Percentiles rank a stretch among this genome's conserved stretches.
phyloP scores from a whole-genome alignment of 2,888 invertebrate species.

The Trachelus iudaicus region DNA sequence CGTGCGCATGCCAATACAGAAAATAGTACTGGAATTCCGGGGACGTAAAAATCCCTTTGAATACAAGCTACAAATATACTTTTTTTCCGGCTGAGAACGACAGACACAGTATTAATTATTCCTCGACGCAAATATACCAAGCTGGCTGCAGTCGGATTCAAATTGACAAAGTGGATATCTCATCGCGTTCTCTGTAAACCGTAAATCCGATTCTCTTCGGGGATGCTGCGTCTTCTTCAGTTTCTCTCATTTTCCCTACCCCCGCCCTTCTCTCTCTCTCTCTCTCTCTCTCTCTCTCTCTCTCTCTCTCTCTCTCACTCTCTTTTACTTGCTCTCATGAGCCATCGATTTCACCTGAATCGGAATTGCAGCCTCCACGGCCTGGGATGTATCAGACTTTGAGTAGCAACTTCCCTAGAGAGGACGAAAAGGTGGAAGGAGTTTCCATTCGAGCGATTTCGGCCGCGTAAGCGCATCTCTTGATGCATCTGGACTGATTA shows the following conservation, averaged over 20 bases:
- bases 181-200: background rate
- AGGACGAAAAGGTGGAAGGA: background rate
- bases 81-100: background rate
- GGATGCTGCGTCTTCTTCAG: background rate
- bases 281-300: too few relatives aligned
- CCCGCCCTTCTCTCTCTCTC: too few relatives aligned
- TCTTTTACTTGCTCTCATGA: background rate
- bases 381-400: background rate
- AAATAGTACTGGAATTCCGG: background rate
- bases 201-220: background rate
- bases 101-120: background rate
- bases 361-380: background rate
- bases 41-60: background rate
- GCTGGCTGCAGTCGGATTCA: background rate
- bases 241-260: background rate
- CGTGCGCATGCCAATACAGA: background rate
- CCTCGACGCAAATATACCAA: background rate
- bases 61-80: background rate
- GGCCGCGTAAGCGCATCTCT: background rate
- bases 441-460: background rate
- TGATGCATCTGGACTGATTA: background rate
- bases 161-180: background rate
- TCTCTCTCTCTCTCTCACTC: background rate
- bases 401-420: background rate
- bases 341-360: background rate